Evolutionary conservation across 2,797 vertebrate genomes (phyloP), one percentile per base, ranked within the genome.

Genomic region (Sarcoramphus papa): DNA sequence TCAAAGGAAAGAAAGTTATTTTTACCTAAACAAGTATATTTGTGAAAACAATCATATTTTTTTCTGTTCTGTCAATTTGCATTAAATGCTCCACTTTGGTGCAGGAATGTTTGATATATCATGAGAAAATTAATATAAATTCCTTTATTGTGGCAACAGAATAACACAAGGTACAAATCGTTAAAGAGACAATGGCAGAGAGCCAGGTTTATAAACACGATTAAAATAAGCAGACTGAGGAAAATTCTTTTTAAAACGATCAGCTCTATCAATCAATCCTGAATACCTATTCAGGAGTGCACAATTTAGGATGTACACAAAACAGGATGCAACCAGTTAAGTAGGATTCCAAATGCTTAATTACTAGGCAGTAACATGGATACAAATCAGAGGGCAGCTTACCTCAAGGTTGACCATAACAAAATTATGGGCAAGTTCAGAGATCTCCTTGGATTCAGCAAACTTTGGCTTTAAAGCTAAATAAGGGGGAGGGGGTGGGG

Each of bases 351-450:
- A 94, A 89, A 84, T 33, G 17, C 18, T 84, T 87, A 65, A 76
- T 84, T 74, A 37, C 21, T 24, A 92, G 65, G 70, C 88, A 78
- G 76, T 23, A 95, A 50, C 10, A 73, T 2, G 41, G 91, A 89
- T 9, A 84, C 5, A 54, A 94, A 89, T 45, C 33, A 94, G 43
- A 90, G 35, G 12, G 54, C 88, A 73, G 67, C 98, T 98, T 97
- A 99, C 99, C 99, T 99, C 99, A 93, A 99, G 95, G 97, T 99
- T 99, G 90, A 99, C 98, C 99, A 99, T 99, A 75, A 99, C 97
- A 97, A 99, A 99, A 98, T 99, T 99, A 98, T 99, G 99, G 17
- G 99, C 98, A 84, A 99, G 98, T 95, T 99, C 99, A 76, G 99
- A 99, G 96, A 99, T 99, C 97, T 99, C 99, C 98, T 99, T 99